phyloP scores from a whole-genome alignment of 92 coral and sea anemone genomes.

The Zoanthus solanderi region DNA sequence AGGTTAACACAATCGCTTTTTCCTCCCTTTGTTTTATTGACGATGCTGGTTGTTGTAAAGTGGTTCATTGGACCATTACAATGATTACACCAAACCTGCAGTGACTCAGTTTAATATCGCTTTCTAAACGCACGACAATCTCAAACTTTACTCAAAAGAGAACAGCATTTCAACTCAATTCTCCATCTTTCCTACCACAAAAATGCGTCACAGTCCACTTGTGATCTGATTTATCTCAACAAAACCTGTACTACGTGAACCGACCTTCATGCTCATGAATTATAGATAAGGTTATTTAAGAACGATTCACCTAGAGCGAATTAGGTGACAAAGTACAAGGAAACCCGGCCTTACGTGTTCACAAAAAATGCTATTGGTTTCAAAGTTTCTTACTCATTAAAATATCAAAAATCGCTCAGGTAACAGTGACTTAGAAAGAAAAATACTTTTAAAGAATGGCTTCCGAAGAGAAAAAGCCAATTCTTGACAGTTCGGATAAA shows the following conservation, averaged over 20 bases:
- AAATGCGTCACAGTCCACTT: neutral
- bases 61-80: constrained; percentile 10
- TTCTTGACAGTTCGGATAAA: constrained; percentile 57
- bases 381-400: constrained; percentile 11
- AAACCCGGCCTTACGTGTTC: constrained; percentile 49
- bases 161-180: neutral
- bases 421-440: neutral
- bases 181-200: neutral
- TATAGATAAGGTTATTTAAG: constrained; percentile 14
- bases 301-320: constrained; percentile 13
- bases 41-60: constrained; percentile 25
- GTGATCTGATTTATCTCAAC: constrained; percentile 3
- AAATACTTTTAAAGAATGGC: constrained; percentile 30
- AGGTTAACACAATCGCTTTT: constrained; percentile 17
- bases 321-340: constrained; percentile 21
- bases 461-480: constrained; percentile 74
- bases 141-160: neutral
- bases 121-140: neutral
- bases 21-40: constrained; percentile 1
- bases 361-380: constrained; percentile 20
- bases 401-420: neutral
- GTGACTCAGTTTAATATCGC: neutral
- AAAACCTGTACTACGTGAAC: constrained; percentile 25
- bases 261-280: constrained; percentile 26
- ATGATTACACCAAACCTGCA: constrained; percentile 17